These are phyloP conservation scores for Ceratosolen solmsi DNA, from an alignment of 1,140 invertebrate genomes.

Conservation along the genomic window DNA sequence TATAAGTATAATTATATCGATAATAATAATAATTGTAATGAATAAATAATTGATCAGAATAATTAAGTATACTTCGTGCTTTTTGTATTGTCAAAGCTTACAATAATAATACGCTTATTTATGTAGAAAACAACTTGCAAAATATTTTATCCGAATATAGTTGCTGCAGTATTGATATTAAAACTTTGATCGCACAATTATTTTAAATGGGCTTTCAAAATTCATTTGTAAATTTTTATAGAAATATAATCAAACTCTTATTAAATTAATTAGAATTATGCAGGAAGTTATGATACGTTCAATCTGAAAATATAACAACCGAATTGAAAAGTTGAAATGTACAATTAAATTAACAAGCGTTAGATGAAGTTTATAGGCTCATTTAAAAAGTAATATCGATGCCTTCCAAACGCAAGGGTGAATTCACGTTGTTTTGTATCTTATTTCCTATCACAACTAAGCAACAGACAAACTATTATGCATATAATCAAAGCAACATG, in stretches of 20 bases:
- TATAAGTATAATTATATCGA: too few species aligned
- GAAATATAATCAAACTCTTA: background rate
- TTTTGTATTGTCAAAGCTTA: too few species aligned
- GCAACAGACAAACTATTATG: conserved; percentile 36
- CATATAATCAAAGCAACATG: conserved; percentile 34
- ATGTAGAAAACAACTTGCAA: conserved; percentile 7
- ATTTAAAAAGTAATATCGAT: conserved; percentile 12
- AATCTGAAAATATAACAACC: background rate
- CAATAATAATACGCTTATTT: background rate
- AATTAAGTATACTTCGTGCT: too few species aligned
- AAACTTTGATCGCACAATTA: conserved; percentile 18
- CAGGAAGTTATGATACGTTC: background rate
- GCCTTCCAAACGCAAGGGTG: conserved; percentile 43
- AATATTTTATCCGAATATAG: conserved; percentile 2
- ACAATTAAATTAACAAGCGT: background rate
- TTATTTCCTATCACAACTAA: conserved; percentile 41
- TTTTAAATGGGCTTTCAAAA: conserved; percentile 28
- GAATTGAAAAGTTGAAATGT: too few species aligned
- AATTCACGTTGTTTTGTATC: conserved; percentile 49
- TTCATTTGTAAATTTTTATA: background rate
- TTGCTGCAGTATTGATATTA: conserved; percentile 36
- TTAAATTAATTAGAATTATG: too few species aligned
- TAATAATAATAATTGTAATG: too few species aligned
- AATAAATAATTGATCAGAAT: too few species aligned
- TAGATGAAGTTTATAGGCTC: conserved; percentile 19